These are phyloP conservation scores for Nyctibius bracteatus DNA, from an alignment of 2,113 vertebrate genomes.

Conservation along the genomic window DNA sequence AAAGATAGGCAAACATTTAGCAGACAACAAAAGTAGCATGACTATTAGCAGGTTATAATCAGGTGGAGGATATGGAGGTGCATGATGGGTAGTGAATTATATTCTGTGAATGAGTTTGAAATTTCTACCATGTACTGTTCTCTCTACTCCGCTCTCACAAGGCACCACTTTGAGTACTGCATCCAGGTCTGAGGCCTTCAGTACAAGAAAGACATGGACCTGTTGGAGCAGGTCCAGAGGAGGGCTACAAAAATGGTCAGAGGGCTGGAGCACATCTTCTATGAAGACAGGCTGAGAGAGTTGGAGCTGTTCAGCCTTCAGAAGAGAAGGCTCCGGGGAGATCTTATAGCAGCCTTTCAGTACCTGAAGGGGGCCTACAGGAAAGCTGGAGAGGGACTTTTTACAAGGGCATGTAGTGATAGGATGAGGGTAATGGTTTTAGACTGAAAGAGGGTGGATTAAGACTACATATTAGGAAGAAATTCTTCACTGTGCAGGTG, in stretches of 20 bases:
- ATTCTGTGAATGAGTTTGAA: neutral
- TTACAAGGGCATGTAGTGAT: too few relatives aligned
- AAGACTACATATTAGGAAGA: neutral
- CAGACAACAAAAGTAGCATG: neutral
- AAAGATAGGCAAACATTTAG: neutral
- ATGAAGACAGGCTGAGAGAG: neutral
- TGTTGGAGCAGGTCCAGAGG: accelerated
- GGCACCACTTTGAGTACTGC: neutral
- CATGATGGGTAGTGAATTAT: neutral
- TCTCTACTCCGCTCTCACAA: neutral
- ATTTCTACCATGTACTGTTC: neutral
- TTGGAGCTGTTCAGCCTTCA: neutral
- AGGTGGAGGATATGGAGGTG: neutral
- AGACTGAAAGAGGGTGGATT: neutral
- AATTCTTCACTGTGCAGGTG: accelerated
- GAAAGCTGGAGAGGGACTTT: too few relatives aligned
- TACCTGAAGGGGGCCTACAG: neutral
- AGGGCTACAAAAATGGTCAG: neutral
- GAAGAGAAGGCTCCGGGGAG: accelerated
- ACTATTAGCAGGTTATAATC: neutral
- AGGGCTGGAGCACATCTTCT: neutral
- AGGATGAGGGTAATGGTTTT: neutral
- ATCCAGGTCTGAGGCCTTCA: accelerated
- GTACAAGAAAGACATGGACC: neutral
- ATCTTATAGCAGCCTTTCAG: neutral